Base-by-base conservation (phyloP, 2,888 invertebrate genomes). In the Hoplodrina ambigua region DNA sequence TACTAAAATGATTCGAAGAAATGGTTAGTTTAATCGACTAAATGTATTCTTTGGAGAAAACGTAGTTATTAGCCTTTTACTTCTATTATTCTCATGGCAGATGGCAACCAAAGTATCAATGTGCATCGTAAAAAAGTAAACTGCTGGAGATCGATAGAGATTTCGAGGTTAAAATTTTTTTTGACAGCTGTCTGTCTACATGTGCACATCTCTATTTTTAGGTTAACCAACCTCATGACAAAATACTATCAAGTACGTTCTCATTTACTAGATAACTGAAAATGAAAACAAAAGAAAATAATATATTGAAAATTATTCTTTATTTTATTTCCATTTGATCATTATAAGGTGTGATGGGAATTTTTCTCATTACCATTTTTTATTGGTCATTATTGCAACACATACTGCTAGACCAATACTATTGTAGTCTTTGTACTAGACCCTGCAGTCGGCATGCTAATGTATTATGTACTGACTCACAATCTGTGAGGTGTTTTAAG, bases 1-100 rank as follows among this genome's bases (percentile, higher is more conserved):
- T 33, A 58, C 68, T 74, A 62, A 78, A 65, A n/a, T 11, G 8
- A n/a, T 0, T 1, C 0, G 1, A 17, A 57, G 1, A 1, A 15
- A 54, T n/a, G 7, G 2, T 20, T 37, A 1, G 2, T n/a, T 10
- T 30, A 71, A 56, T 80, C 76, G 53, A 68, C 76, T 78, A 68
- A 64, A 37, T 2, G 5, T 0, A 10, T 0, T 17, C 2, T 25
- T 17, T 13, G 3, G 17, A n/a, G 13, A 41, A 41, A 41, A n/a
- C 4, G 19, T 11, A 25, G 10, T 0, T 19, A 10, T 25, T 19
- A 5, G 8, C 4, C 2, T 37, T 46, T 1, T 13, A 17, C 13
- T 1, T 50, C 4, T 41, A 1, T 20, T 50, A 46, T 15, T 44
- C 3, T 44, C 44, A 44, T 44, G 13, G 11, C n/a, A 33, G 0